These are phyloP conservation scores for Oryzias celebensis DNA, from an alignment of 2,113 vertebrate genomes.

Conservation along the genomic window DNA sequence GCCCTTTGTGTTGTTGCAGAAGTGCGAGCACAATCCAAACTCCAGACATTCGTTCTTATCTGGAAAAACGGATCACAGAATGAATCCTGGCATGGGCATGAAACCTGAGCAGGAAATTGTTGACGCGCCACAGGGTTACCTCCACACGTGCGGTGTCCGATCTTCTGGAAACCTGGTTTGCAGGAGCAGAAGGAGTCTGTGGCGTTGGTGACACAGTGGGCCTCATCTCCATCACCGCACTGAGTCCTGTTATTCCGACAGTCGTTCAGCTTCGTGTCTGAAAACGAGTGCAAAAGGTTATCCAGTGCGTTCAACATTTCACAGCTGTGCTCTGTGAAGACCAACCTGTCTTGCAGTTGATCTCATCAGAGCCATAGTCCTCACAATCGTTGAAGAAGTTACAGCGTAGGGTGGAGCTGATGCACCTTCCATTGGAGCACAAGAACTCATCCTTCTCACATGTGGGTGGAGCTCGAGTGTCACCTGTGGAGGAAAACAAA, in stretches of 20 bases:
- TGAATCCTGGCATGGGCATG: background rate
- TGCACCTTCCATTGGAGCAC: slow-evolving; percentile 86
- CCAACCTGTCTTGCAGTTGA: slow-evolving; percentile 77
- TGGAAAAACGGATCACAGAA: slow-evolving; percentile 47
- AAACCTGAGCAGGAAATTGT: background rate
- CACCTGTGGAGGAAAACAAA: slow-evolving; percentile 38
- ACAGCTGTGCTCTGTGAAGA: background rate
- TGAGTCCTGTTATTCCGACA: slow-evolving; percentile 85
- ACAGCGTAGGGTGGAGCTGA: slow-evolving; percentile 86
- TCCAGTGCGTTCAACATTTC: background rate
- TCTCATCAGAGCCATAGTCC: slow-evolving; percentile 89
- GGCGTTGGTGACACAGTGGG: slow-evolving; percentile 81
- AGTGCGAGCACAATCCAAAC: slow-evolving; percentile 91
- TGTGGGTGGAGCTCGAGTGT: slow-evolving; percentile 62
- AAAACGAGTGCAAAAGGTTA: background rate
- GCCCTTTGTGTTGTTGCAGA: slow-evolving; percentile 98
- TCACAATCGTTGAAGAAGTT: slow-evolving; percentile 95
- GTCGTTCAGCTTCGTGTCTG: slow-evolving; percentile 86
- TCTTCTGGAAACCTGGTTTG: slow-evolving; percentile 88
- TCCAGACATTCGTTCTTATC: slow-evolving; percentile 91
- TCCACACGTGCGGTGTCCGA: slow-evolving; percentile 83
- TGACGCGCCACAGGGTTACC: slow-evolving; percentile 68
- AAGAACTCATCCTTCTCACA: slow-evolving; percentile 90
- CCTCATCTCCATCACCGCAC: slow-evolving; percentile 86
- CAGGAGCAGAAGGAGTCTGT: slow-evolving; percentile 89